Evolutionary conservation across 2,113 vertebrate genomes (phyloP).

Genomic region (Copsychus sechellarum): DNA sequence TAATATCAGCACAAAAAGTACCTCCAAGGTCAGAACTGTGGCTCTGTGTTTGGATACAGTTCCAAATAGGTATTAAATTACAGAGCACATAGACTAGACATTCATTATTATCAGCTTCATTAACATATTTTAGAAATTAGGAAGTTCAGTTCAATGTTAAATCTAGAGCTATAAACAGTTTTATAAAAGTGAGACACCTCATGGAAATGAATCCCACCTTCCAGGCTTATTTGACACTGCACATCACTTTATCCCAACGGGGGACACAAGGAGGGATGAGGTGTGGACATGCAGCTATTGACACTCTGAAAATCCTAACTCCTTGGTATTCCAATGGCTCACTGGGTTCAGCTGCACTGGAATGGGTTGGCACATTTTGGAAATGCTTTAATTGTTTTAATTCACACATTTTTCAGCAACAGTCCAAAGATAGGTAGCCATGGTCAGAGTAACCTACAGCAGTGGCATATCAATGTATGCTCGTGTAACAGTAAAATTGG

Average conservation of each 20-base stretch:
- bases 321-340: background rate
- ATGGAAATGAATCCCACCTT: background rate
- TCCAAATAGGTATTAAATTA: background rate
- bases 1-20: background rate
- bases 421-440: background rate
- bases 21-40: background rate
- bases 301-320: background rate
- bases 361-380: background rate
- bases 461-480: background rate
- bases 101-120: slow-evolving; percentile 10
- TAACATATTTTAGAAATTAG: slow-evolving; percentile 9
- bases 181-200: background rate
- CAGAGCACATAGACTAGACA: background rate
- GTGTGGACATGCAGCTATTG: fast-evolving
- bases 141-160: slow-evolving; percentile 14
- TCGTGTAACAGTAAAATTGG: fast-evolving
- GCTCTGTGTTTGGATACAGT: background rate
- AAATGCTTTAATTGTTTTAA: background rate
- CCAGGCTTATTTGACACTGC: background rate
- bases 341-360: background rate
- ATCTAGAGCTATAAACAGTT: background rate
- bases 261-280: background rate
- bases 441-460: background rate
- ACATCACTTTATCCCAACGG: fast-evolving
- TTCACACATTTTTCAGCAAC: background rate